Evolutionary conservation across 2,113 vertebrate species (phyloP).

Genomic region (Phylloscopus trochilus): DNA sequence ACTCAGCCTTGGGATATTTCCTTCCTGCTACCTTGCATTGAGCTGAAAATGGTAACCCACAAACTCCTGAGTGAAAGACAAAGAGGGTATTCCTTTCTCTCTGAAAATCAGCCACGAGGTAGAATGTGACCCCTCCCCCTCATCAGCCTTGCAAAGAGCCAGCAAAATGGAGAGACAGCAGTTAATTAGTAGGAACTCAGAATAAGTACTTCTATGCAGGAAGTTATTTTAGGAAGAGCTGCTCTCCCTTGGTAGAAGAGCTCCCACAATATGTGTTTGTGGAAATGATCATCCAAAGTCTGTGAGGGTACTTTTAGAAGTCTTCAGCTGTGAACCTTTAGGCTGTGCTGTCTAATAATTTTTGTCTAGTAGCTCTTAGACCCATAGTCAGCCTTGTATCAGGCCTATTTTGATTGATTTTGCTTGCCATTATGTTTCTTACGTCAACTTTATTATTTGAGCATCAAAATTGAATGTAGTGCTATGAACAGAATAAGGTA

Average conservation of each 20-base stretch:
- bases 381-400: background rate
- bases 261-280: background rate
- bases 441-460: background rate
- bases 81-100: rapidly evolving
- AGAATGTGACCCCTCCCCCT: background rate
- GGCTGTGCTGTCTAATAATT: background rate
- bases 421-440: background rate
- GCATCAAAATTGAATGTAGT: background rate
- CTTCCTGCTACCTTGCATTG: background rate
- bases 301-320: background rate
- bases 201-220: background rate
- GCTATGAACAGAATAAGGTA: constrained; percentile 26
- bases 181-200: background rate
- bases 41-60: background rate
- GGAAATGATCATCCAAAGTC: background rate
- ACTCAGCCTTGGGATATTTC: background rate
- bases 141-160: background rate
- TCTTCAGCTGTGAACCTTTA: background rate
- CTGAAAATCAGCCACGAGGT: background rate
- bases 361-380: background rate
- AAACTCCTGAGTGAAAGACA: background rate
- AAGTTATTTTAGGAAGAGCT: constrained; percentile 23
- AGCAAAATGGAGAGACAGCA: background rate
- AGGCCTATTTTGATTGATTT: background rate
- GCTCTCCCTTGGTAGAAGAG: background rate